Percentiles rank a stretch among this genome's conserved stretches.
These are phyloP conservation scores for Rhea pennata DNA, from an alignment of 2,113 vertebrate species.

Conservation along the genomic window DNA sequence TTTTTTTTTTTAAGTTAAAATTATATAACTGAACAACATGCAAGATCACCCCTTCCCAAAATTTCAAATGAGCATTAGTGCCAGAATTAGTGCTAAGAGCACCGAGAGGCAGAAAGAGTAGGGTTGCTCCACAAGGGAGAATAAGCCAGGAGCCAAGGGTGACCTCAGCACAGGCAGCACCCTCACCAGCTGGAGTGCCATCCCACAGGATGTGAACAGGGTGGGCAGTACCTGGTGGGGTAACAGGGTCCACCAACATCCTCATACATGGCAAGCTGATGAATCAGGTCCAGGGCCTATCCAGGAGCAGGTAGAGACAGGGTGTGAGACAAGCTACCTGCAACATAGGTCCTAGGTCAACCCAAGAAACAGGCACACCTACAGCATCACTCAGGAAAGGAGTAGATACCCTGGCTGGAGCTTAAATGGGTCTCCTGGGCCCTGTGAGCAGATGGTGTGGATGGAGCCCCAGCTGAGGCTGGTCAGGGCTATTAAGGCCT, in stretches of 20 bases:
- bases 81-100: background rate
- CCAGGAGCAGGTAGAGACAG: background rate
- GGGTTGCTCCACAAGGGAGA: background rate
- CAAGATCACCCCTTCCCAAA: background rate
- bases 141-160: background rate
- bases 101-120: background rate
- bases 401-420: accelerated
- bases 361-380: background rate
- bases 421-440: background rate
- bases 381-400: background rate
- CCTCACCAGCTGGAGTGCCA: background rate
- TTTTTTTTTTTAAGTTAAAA: background rate
- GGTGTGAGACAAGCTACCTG: background rate
- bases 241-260: background rate
- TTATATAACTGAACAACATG: background rate
- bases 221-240: no score
- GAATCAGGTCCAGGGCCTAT: background rate
- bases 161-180: background rate
- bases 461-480: background rate
- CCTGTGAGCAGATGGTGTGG: background rate
- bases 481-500: background rate
- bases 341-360: background rate
- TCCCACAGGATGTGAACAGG: background rate
- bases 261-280: background rate
- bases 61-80: background rate